phyloP scores from a whole-genome alignment of 2,113 vertebrate genomes.

The Phrynosoma platyrhinos region DNA sequence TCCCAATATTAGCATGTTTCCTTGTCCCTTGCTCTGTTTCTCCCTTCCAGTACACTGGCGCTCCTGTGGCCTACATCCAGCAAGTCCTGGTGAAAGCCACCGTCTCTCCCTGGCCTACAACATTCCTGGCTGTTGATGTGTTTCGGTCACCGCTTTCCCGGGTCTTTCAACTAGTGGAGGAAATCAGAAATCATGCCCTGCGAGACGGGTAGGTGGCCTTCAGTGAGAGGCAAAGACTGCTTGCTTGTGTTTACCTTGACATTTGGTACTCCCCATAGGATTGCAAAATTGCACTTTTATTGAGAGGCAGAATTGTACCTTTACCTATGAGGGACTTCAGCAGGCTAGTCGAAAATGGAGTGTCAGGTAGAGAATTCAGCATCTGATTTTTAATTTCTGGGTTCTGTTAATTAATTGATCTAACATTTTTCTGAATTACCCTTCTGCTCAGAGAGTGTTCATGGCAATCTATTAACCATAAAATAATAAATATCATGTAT shows the following conservation, averaged over 20 bases:
- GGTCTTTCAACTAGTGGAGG: conserved; percentile 92
- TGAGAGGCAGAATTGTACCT: background rate
- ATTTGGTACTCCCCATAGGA: background rate
- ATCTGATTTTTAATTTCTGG: background rate
- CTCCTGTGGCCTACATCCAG: conserved; percentile 95
- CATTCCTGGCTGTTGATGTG: conserved; percentile 91
- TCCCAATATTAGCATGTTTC: accelerated
- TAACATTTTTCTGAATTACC: background rate
- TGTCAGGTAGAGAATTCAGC: background rate
- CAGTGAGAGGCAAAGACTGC: no score
- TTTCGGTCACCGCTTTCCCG: conserved; percentile 91
- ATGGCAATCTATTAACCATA: background rate
- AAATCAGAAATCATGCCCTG: conserved; percentile 93
- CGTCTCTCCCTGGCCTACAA: conserved; percentile 94
- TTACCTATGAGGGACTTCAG: background rate
- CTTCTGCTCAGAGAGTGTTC: background rate
- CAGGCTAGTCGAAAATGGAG: no score
- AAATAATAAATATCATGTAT: no score
- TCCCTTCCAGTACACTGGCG: conserved; percentile 85
- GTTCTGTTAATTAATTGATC: background rate
- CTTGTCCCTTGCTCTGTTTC: background rate
- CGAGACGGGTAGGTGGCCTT: conserved; percentile 82
- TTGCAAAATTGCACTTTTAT: no score
- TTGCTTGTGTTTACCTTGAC: background rate
- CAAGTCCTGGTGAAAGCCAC: conserved; percentile 96